Evolutionary conservation across 2,113 vertebrate genomes (phyloP).

Genomic region (Megaceryle maxima): DNA sequence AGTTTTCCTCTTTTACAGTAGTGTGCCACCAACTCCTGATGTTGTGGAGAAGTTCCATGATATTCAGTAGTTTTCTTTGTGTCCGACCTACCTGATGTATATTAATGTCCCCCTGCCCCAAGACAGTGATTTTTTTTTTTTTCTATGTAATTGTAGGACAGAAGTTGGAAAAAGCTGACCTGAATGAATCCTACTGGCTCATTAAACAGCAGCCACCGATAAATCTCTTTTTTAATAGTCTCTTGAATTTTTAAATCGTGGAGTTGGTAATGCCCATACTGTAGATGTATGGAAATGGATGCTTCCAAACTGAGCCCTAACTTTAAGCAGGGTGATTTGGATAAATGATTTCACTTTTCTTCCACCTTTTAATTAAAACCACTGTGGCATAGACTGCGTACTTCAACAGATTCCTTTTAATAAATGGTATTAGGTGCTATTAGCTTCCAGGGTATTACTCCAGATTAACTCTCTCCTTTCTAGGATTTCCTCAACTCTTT

Average conservation of each 20-base stretch:
- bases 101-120: neutral
- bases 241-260: slow-evolving; percentile 41
- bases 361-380: slow-evolving; percentile 58
- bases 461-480: slow-evolving; percentile 21
- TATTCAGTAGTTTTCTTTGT: neutral
- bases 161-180: neutral
- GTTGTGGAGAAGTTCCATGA: neutral
- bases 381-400: neutral
- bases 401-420: neutral
- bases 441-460: neutral
- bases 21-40: neutral
- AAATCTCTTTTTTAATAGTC: slow-evolving; percentile 5
- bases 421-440: neutral
- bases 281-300: neutral
- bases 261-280: neutral
- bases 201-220: neutral
- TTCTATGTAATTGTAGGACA: neutral
- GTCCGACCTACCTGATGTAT: neutral
- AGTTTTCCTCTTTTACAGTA: neutral
- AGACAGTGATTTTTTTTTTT: neutral
- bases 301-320: neutral
- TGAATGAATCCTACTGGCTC: neutral
- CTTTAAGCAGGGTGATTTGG: slow-evolving; percentile 12
- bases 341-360: slow-evolving; percentile 54
- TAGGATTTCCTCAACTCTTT: neutral